These are phyloP conservation scores for Mamestra brassicae DNA, from an alignment of 2,888 invertebrate genomes.

Conservation along the genomic window DNA sequence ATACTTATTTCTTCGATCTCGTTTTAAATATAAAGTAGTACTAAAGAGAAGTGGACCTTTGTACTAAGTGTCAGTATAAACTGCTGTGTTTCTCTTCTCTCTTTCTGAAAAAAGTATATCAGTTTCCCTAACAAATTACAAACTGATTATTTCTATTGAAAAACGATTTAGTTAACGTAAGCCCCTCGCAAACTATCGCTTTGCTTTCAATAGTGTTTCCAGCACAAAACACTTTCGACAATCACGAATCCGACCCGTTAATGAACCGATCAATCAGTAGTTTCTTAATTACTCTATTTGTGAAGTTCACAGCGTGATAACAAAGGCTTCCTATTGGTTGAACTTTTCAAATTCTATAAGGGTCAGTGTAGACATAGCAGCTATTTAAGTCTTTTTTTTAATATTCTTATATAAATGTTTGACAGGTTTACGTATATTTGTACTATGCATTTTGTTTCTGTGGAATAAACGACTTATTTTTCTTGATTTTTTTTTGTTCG, in stretches of 20 bases:
- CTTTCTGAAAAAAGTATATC: neutral
- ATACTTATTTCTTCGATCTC: too few species aligned
- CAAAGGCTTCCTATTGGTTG: slow-evolving; percentile 5
- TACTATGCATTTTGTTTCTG: too few species aligned
- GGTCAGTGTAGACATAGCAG: too few species aligned
- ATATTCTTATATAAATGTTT: too few species aligned
- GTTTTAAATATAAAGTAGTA: too few species aligned
- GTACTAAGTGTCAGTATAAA: too few species aligned
- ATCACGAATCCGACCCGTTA: neutral
- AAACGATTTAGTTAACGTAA: slow-evolving; percentile 23
- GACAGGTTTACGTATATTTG: too few species aligned
- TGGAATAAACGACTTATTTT: too few species aligned
- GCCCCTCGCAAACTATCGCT: slow-evolving; percentile 11
- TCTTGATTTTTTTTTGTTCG: too few species aligned
- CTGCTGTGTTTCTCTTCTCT: too few species aligned
- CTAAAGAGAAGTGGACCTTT: too few species aligned
- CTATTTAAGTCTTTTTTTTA: neutral
- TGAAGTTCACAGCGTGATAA: slow-evolving; percentile 8
- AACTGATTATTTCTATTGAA: slow-evolving; percentile 14
- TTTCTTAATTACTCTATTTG: slow-evolving; percentile 24
- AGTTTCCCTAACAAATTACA: neutral
- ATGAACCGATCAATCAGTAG: slow-evolving; percentile 36
- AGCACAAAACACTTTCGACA: neutral
- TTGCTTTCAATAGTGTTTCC: neutral
- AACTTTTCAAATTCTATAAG: neutral